phyloP scores from a whole-genome alignment of 2,797 vertebrate genomes.

The Diplodus sargus region DNA sequence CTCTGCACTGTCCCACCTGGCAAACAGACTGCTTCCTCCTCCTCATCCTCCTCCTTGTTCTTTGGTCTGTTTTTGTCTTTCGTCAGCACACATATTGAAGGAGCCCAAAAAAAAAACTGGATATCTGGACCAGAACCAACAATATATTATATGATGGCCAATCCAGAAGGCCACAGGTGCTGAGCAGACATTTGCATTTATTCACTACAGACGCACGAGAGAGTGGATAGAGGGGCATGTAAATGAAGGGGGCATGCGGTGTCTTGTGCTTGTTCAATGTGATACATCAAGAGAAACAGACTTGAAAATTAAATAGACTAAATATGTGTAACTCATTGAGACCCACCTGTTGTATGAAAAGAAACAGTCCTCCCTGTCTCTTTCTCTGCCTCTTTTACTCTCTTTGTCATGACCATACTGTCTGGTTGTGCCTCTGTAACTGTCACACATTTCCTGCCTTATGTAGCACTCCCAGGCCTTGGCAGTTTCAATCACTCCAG shows the following conservation, averaged over 20 bases:
- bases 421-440: slow-evolving; percentile 43
- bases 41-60: not conserved
- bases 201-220: slow-evolving; percentile 24
- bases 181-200: slow-evolving; percentile 57
- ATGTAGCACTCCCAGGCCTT: slow-evolving; percentile 62
- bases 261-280: slow-evolving; percentile 17
- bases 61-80: slow-evolving; percentile 44
- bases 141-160: slow-evolving; percentile 40
- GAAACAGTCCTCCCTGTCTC: slow-evolving; percentile 40
- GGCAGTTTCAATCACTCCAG: slow-evolving; percentile 35
- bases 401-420: slow-evolving; percentile 35
- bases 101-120: slow-evolving; percentile 41
- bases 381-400: slow-evolving; percentile 25
- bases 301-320: slow-evolving; percentile 17
- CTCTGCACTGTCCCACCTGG: slow-evolving; percentile 46
- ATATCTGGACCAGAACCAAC: slow-evolving; percentile 54
- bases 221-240: slow-evolving; percentile 13
- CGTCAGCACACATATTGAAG: slow-evolving; percentile 29
- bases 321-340: not conserved
- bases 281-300: not conserved
- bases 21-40: slow-evolving; percentile 36
- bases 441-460: slow-evolving; percentile 50
- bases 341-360: slow-evolving; percentile 68
- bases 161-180: slow-evolving; percentile 61
- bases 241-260: not conserved